phyloP scores from a whole-genome alignment of 2,888 invertebrate species.

The Nemotelus nigrinus region DNA sequence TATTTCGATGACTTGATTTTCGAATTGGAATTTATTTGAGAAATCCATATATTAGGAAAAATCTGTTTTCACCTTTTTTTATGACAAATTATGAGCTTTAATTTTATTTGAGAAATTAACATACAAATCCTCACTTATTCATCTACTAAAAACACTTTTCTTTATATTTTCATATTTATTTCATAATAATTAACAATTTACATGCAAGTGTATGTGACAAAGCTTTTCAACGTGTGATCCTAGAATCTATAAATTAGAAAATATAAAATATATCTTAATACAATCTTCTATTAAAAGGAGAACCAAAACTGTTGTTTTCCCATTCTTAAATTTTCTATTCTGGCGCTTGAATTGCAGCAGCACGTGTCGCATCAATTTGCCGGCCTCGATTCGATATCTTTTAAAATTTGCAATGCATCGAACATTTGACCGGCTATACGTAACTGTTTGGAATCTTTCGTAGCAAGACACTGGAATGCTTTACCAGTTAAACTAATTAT shows the following conservation, averaged over 20 bases:
- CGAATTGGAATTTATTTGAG: neutral
- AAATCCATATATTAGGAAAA: neutral
- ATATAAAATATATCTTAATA: slow-evolving; percentile 27
- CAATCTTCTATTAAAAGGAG: slow-evolving; percentile 13
- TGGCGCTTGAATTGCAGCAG: neutral
- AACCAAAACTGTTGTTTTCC: neutral
- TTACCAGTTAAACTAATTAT: slow-evolving; percentile 63
- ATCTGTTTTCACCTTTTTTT: too few relatives aligned
- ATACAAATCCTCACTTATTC: neutral
- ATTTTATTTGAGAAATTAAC: too few relatives aligned
- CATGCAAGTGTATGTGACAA: slow-evolving; percentile 24
- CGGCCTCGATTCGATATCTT: neutral
- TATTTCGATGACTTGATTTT: neutral
- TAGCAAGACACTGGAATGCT: slow-evolving; percentile 63
- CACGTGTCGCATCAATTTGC: too few relatives aligned
- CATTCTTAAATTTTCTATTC: neutral
- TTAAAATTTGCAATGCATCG: slow-evolving; percentile 63
- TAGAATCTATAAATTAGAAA: slow-evolving; percentile 41
- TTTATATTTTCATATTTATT: slow-evolving; percentile 6
- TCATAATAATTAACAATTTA: slow-evolving; percentile 18
- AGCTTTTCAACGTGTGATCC: slow-evolving; percentile 39
- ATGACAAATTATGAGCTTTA: too few relatives aligned
- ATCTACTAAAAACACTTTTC: slow-evolving; percentile 19
- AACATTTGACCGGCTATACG: slow-evolving; percentile 66
- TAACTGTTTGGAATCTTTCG: slow-evolving; percentile 61